Evolutionary conservation across 2,113 vertebrate genomes (phyloP).

Genomic region (Pygoscelis adeliae): DNA sequence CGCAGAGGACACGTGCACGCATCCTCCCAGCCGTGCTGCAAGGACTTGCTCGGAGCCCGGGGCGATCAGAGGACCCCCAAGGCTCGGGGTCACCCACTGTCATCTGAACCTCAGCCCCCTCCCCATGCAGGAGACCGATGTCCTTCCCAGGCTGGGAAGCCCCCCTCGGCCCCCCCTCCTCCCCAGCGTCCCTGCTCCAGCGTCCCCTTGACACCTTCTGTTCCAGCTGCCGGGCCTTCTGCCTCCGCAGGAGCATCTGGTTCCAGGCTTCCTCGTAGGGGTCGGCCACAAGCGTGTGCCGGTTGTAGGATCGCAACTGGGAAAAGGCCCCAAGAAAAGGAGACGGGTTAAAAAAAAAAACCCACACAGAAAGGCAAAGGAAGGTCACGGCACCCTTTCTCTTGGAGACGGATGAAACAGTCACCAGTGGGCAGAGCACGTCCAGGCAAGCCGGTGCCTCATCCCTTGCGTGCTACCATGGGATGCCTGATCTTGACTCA

Average conservation of each 20-base stretch:
- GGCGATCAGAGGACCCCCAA: background rate
- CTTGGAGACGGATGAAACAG: background rate
- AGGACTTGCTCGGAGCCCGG: background rate
- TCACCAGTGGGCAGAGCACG: background rate
- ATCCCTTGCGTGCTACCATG: rapidly evolving
- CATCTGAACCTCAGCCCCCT: background rate
- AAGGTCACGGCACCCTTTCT: rapidly evolving
- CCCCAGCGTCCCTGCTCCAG: background rate
- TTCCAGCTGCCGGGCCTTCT: slow-evolving; percentile 86
- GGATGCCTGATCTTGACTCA: background rate
- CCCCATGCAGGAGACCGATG: background rate
- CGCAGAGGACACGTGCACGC: rapidly evolving
- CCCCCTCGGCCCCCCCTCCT: rapidly evolving
- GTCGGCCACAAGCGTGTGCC: slow-evolving; percentile 91
- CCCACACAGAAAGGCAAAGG: background rate
- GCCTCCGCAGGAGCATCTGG: slow-evolving; percentile 87
- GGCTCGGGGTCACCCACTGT: background rate
- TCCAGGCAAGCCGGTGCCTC: background rate
- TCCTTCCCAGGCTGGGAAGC: background rate
- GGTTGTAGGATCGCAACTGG: slow-evolving; percentile 94
- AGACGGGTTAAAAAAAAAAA: background rate
- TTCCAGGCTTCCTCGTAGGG: slow-evolving; percentile 91
- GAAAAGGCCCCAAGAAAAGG: background rate
- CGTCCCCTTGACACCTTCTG: slow-evolving; percentile 77
- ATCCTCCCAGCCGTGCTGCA: background rate